A percentile compares a stretch with the other conserved stretches of the same genome.
Evolutionary conservation across 2,888 invertebrate genomes (phyloP).

Genomic region (Chrysina gloriosa): DNA sequence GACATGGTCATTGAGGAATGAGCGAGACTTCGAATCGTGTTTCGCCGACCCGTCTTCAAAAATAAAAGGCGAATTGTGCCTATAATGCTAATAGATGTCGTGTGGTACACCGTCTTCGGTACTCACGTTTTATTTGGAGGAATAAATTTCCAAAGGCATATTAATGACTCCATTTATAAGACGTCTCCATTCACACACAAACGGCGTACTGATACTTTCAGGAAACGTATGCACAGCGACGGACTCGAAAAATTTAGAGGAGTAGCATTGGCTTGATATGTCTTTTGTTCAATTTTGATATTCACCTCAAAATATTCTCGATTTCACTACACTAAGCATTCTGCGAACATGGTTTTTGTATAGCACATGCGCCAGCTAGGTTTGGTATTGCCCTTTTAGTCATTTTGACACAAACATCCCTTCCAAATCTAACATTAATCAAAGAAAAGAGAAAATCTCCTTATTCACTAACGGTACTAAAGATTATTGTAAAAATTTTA

Average conservation of each 20-base stretch:
- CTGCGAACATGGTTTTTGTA: too few relatives aligned
- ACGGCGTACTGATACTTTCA: neutral
- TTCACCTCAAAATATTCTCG: neutral
- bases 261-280: neutral
- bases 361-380: too few relatives aligned
- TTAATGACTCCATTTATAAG: conserved; percentile 45
- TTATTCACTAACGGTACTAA: too few relatives aligned
- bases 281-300: neutral
- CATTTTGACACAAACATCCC: too few relatives aligned
- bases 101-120: conserved; percentile 38
- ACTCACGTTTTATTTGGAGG: conserved; percentile 44
- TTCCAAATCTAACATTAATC: too few relatives aligned
- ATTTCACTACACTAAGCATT: too few relatives aligned
- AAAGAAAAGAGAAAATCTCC: too few relatives aligned
- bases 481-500: too few relatives aligned
- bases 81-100: conserved; percentile 49
- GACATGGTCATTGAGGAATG: conserved; percentile 30
- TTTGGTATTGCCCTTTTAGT: too few relatives aligned
- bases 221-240: neutral
- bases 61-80: conserved; percentile 46
- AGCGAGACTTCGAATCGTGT: conserved; percentile 12
- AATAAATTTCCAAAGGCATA: conserved; percentile 42
- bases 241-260: neutral
- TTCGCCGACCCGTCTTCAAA: conserved; percentile 40
- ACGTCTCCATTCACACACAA: conserved; percentile 39